These are phyloP conservation scores for Forbesichthys agassizii DNA, from an alignment of 2,113 vertebrate genomes.

Conservation along the genomic window DNA sequence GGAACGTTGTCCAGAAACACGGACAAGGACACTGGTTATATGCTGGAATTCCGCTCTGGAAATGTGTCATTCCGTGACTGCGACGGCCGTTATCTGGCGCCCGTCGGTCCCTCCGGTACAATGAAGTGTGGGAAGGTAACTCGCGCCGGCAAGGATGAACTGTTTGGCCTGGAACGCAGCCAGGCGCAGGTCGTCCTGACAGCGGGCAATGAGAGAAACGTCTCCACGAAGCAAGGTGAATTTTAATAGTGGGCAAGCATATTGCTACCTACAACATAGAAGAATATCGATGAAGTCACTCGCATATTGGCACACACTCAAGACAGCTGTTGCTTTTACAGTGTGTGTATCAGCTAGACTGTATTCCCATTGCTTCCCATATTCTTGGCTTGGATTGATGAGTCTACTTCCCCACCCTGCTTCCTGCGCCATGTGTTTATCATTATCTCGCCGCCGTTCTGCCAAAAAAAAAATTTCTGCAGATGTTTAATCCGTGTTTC, in stretches of 20 bases:
- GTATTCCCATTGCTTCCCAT: slow-evolving; percentile 10
- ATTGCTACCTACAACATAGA: not conserved
- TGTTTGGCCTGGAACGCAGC: slow-evolving; percentile 94
- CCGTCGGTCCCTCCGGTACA: slow-evolving; percentile 88
- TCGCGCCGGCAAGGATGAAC: slow-evolving; percentile 90
- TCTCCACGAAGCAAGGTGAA: slow-evolving; percentile 93
- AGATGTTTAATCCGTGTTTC: slow-evolving; percentile 63
- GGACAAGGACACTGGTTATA: slow-evolving; percentile 85
- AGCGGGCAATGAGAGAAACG: slow-evolving; percentile 89
- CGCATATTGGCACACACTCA: slow-evolving; percentile 21
- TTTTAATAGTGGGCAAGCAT: not conserved
- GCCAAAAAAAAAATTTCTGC: slow-evolving; percentile 41
- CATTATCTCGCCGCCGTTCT: slow-evolving; percentile 47
- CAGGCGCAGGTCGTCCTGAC: slow-evolving; percentile 91
- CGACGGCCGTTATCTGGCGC: slow-evolving; percentile 88
- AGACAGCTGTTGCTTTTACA: slow-evolving; percentile 37
- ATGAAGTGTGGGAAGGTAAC: slow-evolving; percentile 86
- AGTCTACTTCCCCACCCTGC: not conserved
- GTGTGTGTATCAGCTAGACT: slow-evolving; percentile 5
- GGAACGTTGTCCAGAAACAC: slow-evolving; percentile 79
- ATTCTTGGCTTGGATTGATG: slow-evolving; percentile 24
- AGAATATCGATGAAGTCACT: slow-evolving; percentile 15
- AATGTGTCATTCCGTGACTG: slow-evolving; percentile 92
- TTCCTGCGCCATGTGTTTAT: slow-evolving; percentile 58
- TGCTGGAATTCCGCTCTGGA: slow-evolving; percentile 91